Base-by-base conservation (phyloP, 53 echinoderm and acorn worm species). In the Hippasteria phrygiana region DNA sequence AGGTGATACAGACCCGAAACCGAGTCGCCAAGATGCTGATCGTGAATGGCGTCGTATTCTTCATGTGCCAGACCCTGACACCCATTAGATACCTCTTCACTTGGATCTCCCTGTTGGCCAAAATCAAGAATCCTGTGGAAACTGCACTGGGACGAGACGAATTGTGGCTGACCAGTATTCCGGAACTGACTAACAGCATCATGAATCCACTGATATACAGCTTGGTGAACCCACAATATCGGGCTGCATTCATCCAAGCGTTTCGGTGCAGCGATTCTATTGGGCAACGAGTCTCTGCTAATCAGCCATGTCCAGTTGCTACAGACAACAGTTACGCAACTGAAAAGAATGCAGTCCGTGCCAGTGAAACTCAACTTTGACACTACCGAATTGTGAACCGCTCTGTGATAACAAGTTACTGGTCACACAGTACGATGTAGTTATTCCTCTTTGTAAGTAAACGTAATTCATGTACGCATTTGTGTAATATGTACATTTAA, bases 131-230 rank as follows among this genome's bases (percentile, higher is more conserved):
- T 24, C 73, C 73, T 5, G 8, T 72, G 2, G 5, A 14, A 18
- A 43, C 13, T 17, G 73, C 73, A 3, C 18, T 33, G 33, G 20
- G 35, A 5, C 40, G 2, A 32, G 26, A 6, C 14, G 37, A 9
- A 32, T 3, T 20, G 8, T 54, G 54, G 54, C 0, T 77, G 26
- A 33, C 54, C 55, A 12, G 27, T 20, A 2, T 77, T 32, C 77
- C 37, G 11, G 32, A 53, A 5, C 31, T 45, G 28, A 34, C 53
- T 33, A 77, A 77, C 18, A n/a, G 31, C 26, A 77, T 77, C 3
- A 54, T 77, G 33, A 77, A 77, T 36, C 77, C 77, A n/a, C 22
- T 77, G 35, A 77, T 77, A 24, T 77, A 77, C 77, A 54, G 51
- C 18, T 35, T 54, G 10, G 20, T 77, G 33, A 50, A 77, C 36